A percentile compares a stretch with the other conserved stretches of the same genome.
These are phyloP conservation scores for Lichenostomus cassidix DNA, from an alignment of 2,113 vertebrate species.

Conservation along the genomic window DNA sequence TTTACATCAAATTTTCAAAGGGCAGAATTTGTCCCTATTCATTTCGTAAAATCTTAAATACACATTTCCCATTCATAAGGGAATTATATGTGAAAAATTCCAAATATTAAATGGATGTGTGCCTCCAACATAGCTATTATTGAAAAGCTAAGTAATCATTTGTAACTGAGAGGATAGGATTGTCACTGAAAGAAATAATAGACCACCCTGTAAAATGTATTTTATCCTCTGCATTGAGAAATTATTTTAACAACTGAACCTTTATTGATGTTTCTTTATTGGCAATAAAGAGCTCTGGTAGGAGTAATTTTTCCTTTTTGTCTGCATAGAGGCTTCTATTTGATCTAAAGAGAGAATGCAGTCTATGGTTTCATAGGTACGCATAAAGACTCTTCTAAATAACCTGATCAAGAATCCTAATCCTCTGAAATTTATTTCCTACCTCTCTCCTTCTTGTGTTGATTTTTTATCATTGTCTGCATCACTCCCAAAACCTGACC, in stretches of 20 bases:
- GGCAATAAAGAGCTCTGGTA: neutral
- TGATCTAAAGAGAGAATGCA: neutral
- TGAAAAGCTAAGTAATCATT: neutral
- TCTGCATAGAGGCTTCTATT: neutral
- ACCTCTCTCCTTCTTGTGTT: neutral
- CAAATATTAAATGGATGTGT: neutral
- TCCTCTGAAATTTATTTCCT: neutral
- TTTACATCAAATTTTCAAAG: neutral
- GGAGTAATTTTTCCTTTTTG: neutral
- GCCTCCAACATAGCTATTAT: neutral
- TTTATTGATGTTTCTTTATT: neutral
- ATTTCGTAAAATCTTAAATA: neutral
- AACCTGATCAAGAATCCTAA: neutral
- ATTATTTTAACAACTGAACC: neutral
- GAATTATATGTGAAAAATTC: neutral
- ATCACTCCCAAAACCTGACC: neutral
- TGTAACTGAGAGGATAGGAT: neutral
- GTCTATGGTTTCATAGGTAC: neutral
- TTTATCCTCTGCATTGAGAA: neutral
- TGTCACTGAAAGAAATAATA: neutral
- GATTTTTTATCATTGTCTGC: neutral
- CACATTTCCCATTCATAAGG: neutral
- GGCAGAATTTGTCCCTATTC: neutral
- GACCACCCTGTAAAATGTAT: conserved; percentile 1
- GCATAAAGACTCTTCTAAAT: conserved; percentile 5